phyloP scores from a whole-genome alignment of 1,140 invertebrate species.

The Drosophila sproati region DNA sequence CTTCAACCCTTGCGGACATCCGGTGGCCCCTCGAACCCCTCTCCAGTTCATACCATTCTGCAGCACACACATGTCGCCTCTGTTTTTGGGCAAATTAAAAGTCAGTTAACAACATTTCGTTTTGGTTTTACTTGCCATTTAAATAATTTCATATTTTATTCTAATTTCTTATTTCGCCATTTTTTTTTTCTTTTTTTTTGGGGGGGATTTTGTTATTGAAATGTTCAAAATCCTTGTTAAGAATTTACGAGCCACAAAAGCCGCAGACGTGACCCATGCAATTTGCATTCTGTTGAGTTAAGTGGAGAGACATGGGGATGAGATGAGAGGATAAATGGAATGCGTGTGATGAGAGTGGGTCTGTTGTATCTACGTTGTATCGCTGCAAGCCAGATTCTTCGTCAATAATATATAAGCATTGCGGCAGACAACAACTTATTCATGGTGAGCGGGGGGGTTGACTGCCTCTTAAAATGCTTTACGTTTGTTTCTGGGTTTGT shows the following conservation, averaged over 20 bases:
- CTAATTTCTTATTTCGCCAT: conserved; percentile 36
- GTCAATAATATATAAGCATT: conserved; percentile 76
- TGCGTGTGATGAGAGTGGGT: not conserved
- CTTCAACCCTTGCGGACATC: conserved; percentile 62
- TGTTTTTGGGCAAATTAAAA: conserved; percentile 79
- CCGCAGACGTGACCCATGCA: conserved; percentile 70
- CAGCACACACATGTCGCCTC: conserved; percentile 13
- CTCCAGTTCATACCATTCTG: not conserved
- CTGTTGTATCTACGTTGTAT: conserved; percentile 13
- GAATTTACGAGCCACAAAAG: conserved; percentile 72
- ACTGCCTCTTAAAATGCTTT: conserved; percentile 60
- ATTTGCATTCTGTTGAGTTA: conserved; percentile 64
- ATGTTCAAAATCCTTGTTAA: conserved; percentile 69
- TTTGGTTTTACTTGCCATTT: conserved; percentile 73
- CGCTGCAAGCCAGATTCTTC: conserved; percentile 26
- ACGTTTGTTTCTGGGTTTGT: conserved; percentile 1
- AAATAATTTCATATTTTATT: conserved; percentile 40
- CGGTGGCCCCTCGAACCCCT: not conserved
- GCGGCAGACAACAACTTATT: conserved; percentile 60
- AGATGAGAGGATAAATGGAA: conserved; percentile 1
- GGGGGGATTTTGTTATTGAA: conserved; percentile 14
- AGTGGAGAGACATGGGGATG: conserved; percentile 4
- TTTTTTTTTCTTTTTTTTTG: not conserved
- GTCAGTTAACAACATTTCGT: conserved; percentile 73
- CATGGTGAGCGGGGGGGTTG: conserved; percentile 19